These are phyloP conservation scores for Heliangelus exortis DNA, from an alignment of 2,797 vertebrate genomes.

Conservation along the genomic window DNA sequence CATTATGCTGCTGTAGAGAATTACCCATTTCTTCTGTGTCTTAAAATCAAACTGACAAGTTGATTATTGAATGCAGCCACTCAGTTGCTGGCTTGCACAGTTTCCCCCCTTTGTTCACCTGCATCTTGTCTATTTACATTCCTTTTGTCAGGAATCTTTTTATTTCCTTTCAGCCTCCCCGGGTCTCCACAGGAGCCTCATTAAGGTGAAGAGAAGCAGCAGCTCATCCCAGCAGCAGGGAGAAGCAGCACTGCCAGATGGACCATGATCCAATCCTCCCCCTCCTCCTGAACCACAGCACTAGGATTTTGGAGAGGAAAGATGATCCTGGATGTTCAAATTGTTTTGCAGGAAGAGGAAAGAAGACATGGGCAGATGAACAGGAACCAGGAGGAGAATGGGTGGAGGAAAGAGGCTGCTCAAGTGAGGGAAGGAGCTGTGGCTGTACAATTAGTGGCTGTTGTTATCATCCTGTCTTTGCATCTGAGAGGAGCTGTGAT, in stretches of 20 bases:
- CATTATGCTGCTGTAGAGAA: background rate
- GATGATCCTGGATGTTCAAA: background rate
- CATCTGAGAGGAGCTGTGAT: background rate
- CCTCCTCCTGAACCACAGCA: background rate
- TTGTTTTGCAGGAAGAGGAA: background rate
- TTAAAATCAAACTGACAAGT: background rate
- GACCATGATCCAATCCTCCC: background rate
- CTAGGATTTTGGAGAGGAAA: background rate
- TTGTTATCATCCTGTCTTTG: background rate
- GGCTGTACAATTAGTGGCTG: too few species aligned
- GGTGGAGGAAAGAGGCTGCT: background rate
- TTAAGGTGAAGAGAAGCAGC: background rate
- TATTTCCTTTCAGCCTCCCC: background rate
- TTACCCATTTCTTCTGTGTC: background rate
- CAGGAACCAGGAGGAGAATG: background rate
- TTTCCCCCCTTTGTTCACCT: slow-evolving; percentile 8
- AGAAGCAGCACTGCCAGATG: background rate
- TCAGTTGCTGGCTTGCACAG: background rate
- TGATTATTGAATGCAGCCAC: background rate
- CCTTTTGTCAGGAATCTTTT: background rate
- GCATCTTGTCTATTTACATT: background rate
- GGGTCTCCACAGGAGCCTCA: background rate
- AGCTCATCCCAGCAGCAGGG: background rate
- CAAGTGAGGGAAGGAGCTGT: background rate
- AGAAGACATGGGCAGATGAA: background rate